Conservation (phyloP, 2,888 invertebrate species). For the Coremacera marginata region DNA sequence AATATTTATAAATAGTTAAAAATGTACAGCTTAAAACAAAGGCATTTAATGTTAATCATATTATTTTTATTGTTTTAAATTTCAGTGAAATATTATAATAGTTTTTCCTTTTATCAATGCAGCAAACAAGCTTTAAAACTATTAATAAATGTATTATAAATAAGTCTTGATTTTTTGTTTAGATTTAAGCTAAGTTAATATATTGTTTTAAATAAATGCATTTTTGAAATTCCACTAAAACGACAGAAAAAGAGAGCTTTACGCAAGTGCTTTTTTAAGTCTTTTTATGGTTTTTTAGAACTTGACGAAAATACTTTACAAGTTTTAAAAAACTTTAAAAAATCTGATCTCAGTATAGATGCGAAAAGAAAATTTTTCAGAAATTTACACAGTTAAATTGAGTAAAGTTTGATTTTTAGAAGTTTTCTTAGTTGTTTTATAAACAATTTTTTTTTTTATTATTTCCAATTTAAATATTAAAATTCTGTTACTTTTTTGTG, state of each 20-base stretch:
- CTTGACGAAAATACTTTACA: no score
- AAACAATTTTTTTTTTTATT: not conserved
- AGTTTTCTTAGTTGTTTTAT: no score
- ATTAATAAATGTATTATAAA: conserved; percentile 13
- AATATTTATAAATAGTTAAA: conserved; percentile 41
- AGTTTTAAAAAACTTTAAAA: no score
- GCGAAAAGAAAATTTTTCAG: no score
- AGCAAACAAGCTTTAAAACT: not conserved
- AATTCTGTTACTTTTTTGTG: not conserved
- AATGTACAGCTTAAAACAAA: conserved; percentile 46
- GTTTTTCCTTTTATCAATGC: not conserved
- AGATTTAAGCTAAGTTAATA: not conserved
- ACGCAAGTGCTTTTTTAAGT: not conserved
- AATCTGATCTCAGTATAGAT: no score
- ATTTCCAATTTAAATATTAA: no score
- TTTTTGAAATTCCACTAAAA: conserved; percentile 41
- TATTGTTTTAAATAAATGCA: conserved; percentile 59
- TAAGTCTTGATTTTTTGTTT: conserved; percentile 17
- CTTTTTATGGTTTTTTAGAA: not conserved
- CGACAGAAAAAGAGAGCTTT: not conserved
- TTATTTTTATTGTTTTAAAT: not conserved
- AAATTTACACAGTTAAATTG: no score
- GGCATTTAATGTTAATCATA: conserved; percentile 43
- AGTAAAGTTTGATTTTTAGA: no score
- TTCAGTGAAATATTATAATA: conserved; percentile 36